phyloP scores from a whole-genome alignment of 2,797 vertebrate genomes.

The Podargus strigoides region DNA sequence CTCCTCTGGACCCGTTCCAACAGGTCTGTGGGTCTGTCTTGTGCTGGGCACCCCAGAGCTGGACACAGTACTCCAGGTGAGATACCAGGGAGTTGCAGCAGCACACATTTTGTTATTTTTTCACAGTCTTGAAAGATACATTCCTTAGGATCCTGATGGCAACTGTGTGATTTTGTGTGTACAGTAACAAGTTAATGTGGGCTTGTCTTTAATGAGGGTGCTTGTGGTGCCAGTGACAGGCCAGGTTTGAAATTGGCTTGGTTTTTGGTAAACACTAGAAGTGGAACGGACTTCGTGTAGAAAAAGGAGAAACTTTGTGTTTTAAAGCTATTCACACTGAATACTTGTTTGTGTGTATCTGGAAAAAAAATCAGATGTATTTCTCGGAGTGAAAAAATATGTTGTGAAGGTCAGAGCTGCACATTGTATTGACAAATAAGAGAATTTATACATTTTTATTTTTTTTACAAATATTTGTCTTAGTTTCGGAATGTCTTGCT shows the following conservation, averaged over 20 bases:
- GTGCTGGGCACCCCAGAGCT: background rate
- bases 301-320: background rate
- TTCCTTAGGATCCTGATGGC: background rate
- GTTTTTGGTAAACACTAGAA: background rate
- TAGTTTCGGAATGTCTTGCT: background rate
- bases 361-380: background rate
- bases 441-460: background rate
- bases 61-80: rapidly evolving
- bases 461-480: background rate
- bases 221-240: background rate
- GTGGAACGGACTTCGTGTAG: background rate
- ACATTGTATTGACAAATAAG: background rate
- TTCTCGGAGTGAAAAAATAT: background rate
- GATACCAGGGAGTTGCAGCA: background rate
- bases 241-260: background rate
- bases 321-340: background rate
- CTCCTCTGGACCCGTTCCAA: background rate
- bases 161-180: background rate
- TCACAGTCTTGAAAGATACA: rapidly evolving
- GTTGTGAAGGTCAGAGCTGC: background rate
- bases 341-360: background rate
- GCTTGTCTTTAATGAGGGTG: background rate
- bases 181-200: background rate
- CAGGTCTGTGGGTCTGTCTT: background rate
- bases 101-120: background rate